Conservation (phyloP, 1,140 invertebrate species). For the Drosophila repletoides region DNA sequence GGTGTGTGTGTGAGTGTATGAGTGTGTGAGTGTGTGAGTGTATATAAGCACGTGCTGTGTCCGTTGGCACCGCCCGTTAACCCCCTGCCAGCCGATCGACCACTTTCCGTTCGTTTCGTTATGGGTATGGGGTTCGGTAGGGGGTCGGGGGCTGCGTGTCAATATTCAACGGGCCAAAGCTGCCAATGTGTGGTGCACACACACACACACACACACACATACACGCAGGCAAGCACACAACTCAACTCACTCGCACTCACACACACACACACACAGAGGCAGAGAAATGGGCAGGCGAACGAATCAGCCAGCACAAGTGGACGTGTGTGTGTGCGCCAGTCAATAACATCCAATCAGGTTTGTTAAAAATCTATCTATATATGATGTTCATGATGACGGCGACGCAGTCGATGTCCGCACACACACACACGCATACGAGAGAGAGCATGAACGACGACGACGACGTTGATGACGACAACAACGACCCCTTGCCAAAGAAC, state of each 20-base stretch:
- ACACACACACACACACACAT: neutral
- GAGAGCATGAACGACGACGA: slow-evolving; percentile 36
- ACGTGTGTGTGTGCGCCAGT: slow-evolving; percentile 73
- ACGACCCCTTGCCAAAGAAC: slow-evolving; percentile 50
- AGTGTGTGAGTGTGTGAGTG: slow-evolving; percentile 26
- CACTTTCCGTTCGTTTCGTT: slow-evolving; percentile 28
- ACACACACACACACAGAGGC: neutral
- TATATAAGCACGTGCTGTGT: slow-evolving; percentile 36
- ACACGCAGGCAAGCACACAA: neutral
- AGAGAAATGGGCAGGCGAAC: slow-evolving; percentile 52
- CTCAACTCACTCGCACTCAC: neutral
- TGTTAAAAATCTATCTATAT: slow-evolving; percentile 83
- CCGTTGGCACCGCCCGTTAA: slow-evolving; percentile 31
- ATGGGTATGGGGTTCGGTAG: too few species aligned
- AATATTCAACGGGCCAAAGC: slow-evolving; percentile 34
- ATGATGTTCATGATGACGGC: slow-evolving; percentile 79
- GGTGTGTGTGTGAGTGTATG: neutral
- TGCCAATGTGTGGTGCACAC: slow-evolving; percentile 27
- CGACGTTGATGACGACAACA: slow-evolving; percentile 18
- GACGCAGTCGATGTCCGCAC: slow-evolving; percentile 79
- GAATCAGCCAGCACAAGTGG: slow-evolving; percentile 64
- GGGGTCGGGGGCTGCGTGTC: slow-evolving; percentile 20
- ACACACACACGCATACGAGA: slow-evolving; percentile 36
- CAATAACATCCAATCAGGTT: slow-evolving; percentile 83
- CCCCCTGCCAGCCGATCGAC: slow-evolving; percentile 15